Conservation (phyloP, 1,140 invertebrate species). For the Ephestia elutella region DNA sequence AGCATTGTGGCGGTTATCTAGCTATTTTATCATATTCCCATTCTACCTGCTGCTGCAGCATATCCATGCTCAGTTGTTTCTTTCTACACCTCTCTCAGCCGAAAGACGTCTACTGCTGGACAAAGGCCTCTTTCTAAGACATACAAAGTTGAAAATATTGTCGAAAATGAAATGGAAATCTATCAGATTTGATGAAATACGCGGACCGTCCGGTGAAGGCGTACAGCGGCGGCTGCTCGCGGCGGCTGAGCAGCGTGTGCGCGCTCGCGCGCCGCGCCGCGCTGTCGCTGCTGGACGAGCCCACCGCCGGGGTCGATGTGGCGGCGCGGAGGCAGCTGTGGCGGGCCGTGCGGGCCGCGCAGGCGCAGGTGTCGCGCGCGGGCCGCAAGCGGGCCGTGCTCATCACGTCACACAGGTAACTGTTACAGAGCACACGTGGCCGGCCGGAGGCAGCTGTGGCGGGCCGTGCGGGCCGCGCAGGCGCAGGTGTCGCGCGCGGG, state of each 20-base stretch:
- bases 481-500: no score
- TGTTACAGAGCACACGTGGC: background rate
- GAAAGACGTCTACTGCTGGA: no score
- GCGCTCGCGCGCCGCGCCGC: conserved; percentile 70
- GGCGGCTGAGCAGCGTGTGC: conserved; percentile 86
- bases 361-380: conserved; percentile 9
- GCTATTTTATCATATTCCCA: no score
- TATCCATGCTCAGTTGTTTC: no score
- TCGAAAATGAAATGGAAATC: background rate
- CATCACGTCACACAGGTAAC: conserved; percentile 74
- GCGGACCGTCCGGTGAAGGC: conserved; percentile 16
- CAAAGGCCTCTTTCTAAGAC: no score
- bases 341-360: conserved; percentile 57
- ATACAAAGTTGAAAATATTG: no score
- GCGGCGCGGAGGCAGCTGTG: conserved; percentile 75
- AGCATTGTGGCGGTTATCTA: no score
- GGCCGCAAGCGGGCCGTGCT: conserved; percentile 48
- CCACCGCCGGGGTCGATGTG: conserved; percentile 83
- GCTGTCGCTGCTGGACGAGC: conserved; percentile 82
- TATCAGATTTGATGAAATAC: conserved; percentile 40
- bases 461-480: no score
- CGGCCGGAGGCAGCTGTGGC: no score
- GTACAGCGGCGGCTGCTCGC: conserved; percentile 84
- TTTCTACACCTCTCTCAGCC: no score
- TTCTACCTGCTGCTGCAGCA: no score